Conservation (phyloP, 1,140 invertebrate genomes). For the Onthophagus taurus region DNA sequence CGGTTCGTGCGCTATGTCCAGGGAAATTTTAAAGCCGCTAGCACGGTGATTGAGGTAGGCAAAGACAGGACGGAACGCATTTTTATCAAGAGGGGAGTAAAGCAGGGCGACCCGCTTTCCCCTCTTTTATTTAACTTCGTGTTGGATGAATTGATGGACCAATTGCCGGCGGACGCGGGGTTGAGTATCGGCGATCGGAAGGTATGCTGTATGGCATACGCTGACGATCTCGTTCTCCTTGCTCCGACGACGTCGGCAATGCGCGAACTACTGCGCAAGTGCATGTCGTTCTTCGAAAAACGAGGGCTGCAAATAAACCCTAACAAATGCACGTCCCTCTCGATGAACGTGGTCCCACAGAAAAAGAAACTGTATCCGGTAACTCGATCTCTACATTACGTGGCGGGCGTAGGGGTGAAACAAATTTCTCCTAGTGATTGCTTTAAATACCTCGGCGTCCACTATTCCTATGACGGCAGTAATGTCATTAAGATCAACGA, state of each 20-base stretch:
- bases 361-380: neutral
- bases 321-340: no score
- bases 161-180: neutral
- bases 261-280: no score
- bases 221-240: constrained; percentile 15
- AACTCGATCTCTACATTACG: neutral
- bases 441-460: no score
- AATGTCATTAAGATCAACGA: no score
- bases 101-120: constrained; percentile 20
- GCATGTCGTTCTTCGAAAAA: no score
- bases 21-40: no score
- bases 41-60: no score
- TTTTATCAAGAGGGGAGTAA: constrained; percentile 32
- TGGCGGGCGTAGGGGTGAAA: neutral
- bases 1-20: no score
- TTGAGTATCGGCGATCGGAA: neutral
- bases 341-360: no score
- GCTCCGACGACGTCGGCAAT: no score
- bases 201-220: constrained; percentile 9
- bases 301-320: no score
- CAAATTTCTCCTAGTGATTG: neutral
- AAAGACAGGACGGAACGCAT: constrained; percentile 21
- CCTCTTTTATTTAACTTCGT: constrained; percentile 15
- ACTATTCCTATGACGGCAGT: no score
- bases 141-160: constrained; percentile 10